Evolutionary conservation across 1,140 invertebrate genomes (phyloP).

Genomic region (Maconellicoccus hirsutus): DNA sequence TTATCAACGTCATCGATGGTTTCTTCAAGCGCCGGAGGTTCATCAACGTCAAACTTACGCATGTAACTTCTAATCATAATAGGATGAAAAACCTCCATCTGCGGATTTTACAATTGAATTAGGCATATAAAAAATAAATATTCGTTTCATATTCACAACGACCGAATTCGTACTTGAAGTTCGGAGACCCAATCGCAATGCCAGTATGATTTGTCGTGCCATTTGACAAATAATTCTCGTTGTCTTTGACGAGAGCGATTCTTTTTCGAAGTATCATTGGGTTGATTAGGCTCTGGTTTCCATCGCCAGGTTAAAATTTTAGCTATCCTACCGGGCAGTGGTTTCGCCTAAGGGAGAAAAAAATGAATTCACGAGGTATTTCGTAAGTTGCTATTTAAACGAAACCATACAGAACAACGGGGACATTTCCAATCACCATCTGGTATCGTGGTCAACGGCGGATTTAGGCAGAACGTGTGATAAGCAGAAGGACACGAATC

Average conservation of each 20-base stretch:
- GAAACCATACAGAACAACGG: slow-evolving; percentile 64
- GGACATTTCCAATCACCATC: slow-evolving; percentile 98
- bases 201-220: slow-evolving; percentile 95
- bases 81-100: slow-evolving; percentile 94
- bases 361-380: background rate
- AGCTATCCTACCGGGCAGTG: slow-evolving; percentile 70
- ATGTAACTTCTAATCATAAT: slow-evolving; percentile 88
- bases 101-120: slow-evolving; percentile 28
- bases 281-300: slow-evolving; percentile 46
- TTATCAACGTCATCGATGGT: slow-evolving; percentile 62
- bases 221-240: slow-evolving; percentile 97
- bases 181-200: slow-evolving; percentile 98
- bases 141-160: background rate
- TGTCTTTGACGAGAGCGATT: slow-evolving; percentile 44
- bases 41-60: slow-evolving; percentile 95
- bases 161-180: slow-evolving; percentile 45
- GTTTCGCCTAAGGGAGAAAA: slow-evolving; percentile 49
- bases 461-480: slow-evolving; percentile 94
- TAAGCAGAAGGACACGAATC: slow-evolving; percentile 96
- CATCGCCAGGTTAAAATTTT: slow-evolving; percentile 97
- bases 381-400: no score
- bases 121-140: background rate
- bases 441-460: slow-evolving; percentile 84
- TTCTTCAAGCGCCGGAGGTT: slow-evolving; percentile 93
- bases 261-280: slow-evolving; percentile 27